These are phyloP conservation scores for Onychostruthus taczanowskii DNA, from an alignment of 2,113 vertebrate genomes.

Conservation along the genomic window DNA sequence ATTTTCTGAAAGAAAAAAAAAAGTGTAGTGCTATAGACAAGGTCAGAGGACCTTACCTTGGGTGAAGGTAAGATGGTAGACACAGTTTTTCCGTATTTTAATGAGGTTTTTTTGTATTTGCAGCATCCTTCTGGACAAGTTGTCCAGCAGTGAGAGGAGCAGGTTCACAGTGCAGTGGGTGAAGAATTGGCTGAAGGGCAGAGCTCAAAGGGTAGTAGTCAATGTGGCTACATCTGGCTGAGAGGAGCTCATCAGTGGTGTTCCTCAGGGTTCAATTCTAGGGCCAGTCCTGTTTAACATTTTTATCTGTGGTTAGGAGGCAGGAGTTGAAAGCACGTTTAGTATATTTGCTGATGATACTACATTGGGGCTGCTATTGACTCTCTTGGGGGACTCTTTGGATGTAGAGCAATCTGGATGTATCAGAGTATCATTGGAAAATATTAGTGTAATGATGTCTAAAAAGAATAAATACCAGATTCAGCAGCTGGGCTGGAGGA, in stretches of 20 bases:
- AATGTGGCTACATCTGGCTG: background rate
- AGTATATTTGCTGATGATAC: background rate
- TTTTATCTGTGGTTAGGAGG: background rate
- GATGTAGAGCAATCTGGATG: background rate
- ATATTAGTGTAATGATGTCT: background rate
- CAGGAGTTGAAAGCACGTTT: background rate
- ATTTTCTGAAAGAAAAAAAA: background rate
- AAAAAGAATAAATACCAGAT: background rate
- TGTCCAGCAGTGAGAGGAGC: background rate
- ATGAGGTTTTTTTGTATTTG: background rate
- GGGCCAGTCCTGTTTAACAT: background rate
- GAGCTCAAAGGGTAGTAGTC: background rate
- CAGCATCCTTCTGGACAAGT: background rate
- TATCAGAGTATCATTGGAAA: background rate
- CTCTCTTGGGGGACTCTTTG: background rate
- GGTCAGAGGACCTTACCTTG: too few species aligned
- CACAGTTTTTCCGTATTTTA: background rate
- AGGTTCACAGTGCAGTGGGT: background rate
- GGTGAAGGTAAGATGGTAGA: background rate
- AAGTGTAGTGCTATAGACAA: background rate
- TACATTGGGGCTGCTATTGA: background rate
- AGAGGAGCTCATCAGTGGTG: fast-evolving
- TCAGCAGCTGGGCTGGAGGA: background rate
- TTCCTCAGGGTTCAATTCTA: background rate
- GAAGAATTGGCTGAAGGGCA: background rate